Conservation (phyloP, 1,140 invertebrate genomes). For the Chrysoperla carnea region DNA sequence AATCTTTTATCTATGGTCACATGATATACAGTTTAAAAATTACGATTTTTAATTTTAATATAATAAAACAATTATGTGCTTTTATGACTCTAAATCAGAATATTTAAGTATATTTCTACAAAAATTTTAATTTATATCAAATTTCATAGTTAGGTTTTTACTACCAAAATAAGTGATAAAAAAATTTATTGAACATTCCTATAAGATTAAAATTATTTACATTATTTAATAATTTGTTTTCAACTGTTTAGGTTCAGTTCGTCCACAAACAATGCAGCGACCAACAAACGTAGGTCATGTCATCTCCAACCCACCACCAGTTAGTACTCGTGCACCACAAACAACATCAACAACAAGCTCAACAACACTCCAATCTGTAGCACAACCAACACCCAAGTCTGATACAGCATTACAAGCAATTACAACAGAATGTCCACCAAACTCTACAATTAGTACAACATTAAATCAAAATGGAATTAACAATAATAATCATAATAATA, state of each 20-base stretch:
- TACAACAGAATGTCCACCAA: slow-evolving; percentile 49
- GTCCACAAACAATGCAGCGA: slow-evolving; percentile 44
- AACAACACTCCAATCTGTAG: slow-evolving; percentile 6
- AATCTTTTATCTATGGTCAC: too few relatives aligned
- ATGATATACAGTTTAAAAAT: too few relatives aligned
- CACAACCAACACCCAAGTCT: slow-evolving; percentile 18
- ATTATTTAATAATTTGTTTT: not conserved
- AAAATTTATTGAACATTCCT: too few relatives aligned
- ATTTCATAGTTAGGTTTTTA: too few relatives aligned
- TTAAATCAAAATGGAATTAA: slow-evolving; percentile 4
- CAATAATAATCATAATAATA: slow-evolving; percentile 17
- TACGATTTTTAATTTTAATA: too few relatives aligned
- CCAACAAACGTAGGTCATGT: slow-evolving; percentile 30
- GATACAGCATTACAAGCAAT: slow-evolving; percentile 22
- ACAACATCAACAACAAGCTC: slow-evolving; percentile 20
- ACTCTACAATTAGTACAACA: slow-evolving; percentile 25
- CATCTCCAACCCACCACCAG: slow-evolving; percentile 26
- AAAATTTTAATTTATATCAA: too few relatives aligned
- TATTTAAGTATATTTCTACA: too few relatives aligned
- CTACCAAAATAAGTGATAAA: too few relatives aligned
- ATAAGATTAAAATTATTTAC: not conserved
- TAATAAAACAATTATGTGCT: too few relatives aligned
- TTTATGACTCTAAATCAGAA: too few relatives aligned
- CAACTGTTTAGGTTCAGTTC: slow-evolving; percentile 37
- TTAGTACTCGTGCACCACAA: slow-evolving; percentile 24